Evolutionary conservation across 2,888 invertebrate species (phyloP).

Genomic region (Ischnus inquisitorius): DNA sequence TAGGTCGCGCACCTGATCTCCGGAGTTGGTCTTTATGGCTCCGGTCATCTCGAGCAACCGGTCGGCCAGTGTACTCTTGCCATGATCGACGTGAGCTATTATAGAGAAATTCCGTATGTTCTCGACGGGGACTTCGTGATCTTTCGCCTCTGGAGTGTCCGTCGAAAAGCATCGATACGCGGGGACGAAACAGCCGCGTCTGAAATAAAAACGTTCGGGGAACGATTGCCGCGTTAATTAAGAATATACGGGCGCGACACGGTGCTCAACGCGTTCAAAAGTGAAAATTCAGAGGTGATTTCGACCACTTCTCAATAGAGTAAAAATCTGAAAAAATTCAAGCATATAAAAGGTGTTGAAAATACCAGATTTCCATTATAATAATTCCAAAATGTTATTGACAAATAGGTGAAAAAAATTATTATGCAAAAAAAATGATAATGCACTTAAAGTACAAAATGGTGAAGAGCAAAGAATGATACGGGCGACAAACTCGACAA

Average conservation of each 20-base stretch:
- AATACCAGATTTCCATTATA: too few relatives aligned
- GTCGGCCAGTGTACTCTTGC: slow-evolving; percentile 98
- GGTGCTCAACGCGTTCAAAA: too few relatives aligned
- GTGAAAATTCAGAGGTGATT: too few relatives aligned
- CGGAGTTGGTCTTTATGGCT: slow-evolving; percentile 89
- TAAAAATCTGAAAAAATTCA: too few relatives aligned
- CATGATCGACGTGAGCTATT: slow-evolving; percentile 99
- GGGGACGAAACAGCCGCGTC: slow-evolving; percentile 41
- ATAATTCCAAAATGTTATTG: too few relatives aligned
- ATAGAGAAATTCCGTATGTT: slow-evolving; percentile 97
- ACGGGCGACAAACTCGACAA: background rate
- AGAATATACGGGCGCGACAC: too few relatives aligned
- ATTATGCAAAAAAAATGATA: too few relatives aligned
- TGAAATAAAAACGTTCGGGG: slow-evolving; percentile 19
- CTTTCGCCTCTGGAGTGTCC: slow-evolving; percentile 70
- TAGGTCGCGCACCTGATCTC: slow-evolving; percentile 90
- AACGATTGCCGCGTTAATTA: too few relatives aligned
- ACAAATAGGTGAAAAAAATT: too few relatives aligned
- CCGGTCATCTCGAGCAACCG: slow-evolving; percentile 97
- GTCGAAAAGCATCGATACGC: slow-evolving; percentile 54
- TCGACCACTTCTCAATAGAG: too few relatives aligned
- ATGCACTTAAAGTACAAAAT: too few relatives aligned
- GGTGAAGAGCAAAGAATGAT: background rate
- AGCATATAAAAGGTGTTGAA: too few relatives aligned
- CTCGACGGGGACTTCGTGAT: slow-evolving; percentile 85